Evolutionary conservation across 2,888 invertebrate species (phyloP), one percentile per base, ranked within the genome.

Genomic region (Drosophila buzzatii): DNA sequence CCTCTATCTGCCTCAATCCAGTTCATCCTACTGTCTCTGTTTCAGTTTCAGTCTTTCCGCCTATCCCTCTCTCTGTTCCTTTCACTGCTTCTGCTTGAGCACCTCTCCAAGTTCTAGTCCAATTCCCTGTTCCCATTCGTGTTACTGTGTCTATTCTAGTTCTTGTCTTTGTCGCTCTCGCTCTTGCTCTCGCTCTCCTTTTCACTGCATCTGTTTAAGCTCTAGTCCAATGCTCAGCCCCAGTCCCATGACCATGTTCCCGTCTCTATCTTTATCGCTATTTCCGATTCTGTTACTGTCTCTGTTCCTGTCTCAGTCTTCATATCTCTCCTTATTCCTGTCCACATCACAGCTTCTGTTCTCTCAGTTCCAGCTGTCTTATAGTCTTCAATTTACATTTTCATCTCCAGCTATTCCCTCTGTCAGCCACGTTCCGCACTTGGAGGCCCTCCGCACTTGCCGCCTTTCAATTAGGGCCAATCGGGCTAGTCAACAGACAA

Each of bases 391-490:
- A 27, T 27, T 12, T 35, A 14, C 14, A 18, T 14, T 35, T 8
- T 10, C 33, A 51, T 51, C 7, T 51, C 20, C 7, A 6, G 6
- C 49, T 20, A 35, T 51, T 35, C 14, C 12, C 33, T 14, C 20
- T 33, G 12, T 7, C 51, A 33, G n/a, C 49, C 0, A 9, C n/a
- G 27, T 42, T 47, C 20, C n/a, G 52, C 8, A 58, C 55, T 39
- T 60, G 14, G 10, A 60, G 27, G 33, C 55, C 51, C 51, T 51
- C 42, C 33, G 71, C 2, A 49, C 67, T 63, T 45, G 63, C 58
- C 58, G 49, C 68, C 49, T 68, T 83, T 83, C 86, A 84, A 86
- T 79, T 86, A 83, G 73, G 76, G 63, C 68, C 72, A 59, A 74
- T 18, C 62, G 57, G 80, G 73, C 18, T 1, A 65, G 66, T 66